A percentile compares a stretch with the other conserved stretches of the same genome.
These are phyloP conservation scores for Lateolabrax maculatus DNA, from an alignment of 2,797 vertebrate species.

Conservation along the genomic window DNA sequence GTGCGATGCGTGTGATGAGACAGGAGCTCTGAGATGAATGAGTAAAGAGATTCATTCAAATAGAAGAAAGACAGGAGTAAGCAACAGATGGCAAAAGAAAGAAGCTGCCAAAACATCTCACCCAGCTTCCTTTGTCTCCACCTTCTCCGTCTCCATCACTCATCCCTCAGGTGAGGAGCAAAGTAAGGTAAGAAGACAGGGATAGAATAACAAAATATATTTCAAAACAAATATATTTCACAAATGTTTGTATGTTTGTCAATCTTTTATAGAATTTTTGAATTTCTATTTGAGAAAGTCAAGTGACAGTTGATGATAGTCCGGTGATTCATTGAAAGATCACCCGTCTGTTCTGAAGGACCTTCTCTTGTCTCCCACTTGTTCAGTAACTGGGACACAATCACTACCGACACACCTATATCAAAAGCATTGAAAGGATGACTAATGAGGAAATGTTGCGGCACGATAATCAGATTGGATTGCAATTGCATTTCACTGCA, in stretches of 20 bases:
- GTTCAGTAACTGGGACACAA: background rate
- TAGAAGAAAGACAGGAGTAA: slow-evolving; percentile 42
- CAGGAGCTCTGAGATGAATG: slow-evolving; percentile 57
- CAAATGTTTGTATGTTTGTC: slow-evolving; percentile 16
- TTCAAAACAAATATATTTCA: slow-evolving; percentile 28
- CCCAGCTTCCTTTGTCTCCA: slow-evolving; percentile 35
- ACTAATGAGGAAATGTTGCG: background rate
- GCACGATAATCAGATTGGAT: too few species aligned
- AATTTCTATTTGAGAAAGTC: slow-evolving; percentile 13
- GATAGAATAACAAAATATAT: too few species aligned
- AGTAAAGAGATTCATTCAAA: slow-evolving; percentile 50
- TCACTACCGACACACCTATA: background rate
- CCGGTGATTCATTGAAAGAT: slow-evolving; percentile 36
- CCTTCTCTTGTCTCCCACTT: background rate
- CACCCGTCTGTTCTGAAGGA: slow-evolving; percentile 5
- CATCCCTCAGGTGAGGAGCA: slow-evolving; percentile 1
- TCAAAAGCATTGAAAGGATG: background rate
- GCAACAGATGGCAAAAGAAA: slow-evolving; percentile 68
- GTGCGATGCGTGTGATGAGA: slow-evolving; percentile 38
- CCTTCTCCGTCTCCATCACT: slow-evolving; percentile 26
- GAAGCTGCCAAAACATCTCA: slow-evolving; percentile 49
- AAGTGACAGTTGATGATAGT: slow-evolving; percentile 20
- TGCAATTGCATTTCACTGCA: background rate
- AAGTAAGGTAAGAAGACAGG: background rate
- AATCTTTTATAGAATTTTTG: slow-evolving; percentile 35